Evolutionary conservation across 2,113 vertebrate species (phyloP), one percentile per base, ranked within the genome.

Genomic region (Podarcis cretensis): DNA sequence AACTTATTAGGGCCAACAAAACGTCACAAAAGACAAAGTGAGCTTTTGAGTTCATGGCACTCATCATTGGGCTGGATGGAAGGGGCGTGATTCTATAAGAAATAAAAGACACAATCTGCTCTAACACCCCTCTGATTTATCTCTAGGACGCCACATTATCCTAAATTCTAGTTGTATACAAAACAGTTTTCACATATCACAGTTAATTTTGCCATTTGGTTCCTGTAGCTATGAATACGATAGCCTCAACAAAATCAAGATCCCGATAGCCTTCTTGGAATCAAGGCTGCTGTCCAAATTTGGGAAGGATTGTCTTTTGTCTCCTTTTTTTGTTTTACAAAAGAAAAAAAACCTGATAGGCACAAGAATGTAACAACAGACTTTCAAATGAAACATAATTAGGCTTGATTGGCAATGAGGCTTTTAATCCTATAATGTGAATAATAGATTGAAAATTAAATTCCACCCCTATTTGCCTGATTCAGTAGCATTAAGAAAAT

Each of bases 401-500:
- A 86, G 81, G 73, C 63, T 5, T 78, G 77, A 78, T 13, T 80
- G 20, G 68, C 48, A 91, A 85, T 59, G 77, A 12, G 1, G 27
- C 78, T 78, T 37, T 90, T 23, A 54, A 73, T 35, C 68, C 20
- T 21, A 87, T 93, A 90, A 89, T 12, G 16, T 85, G 48, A 57
- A 35, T 75, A 35, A 37, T 85, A 90, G 37, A 78, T 37, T 90
- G 1, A 54, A 83, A 63, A 8, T 40, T 88, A 59, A 27, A 73
- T 35, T 23, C 13, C 80, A 43, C 68, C 83, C 1, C 87, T 1
- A 48, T 75, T 88, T 87, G 13, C 43, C 83, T 76, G 16, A 68
- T 89, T 92, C 66, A 88, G 25, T 89, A 87, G n/a, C 20, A 30
- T 30, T 35, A 43, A 87, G 7, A 54, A 90, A 83, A 89, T 54